Base-by-base conservation (phyloP, 2,113 vertebrate genomes). In the Carassius carassius region DNA sequence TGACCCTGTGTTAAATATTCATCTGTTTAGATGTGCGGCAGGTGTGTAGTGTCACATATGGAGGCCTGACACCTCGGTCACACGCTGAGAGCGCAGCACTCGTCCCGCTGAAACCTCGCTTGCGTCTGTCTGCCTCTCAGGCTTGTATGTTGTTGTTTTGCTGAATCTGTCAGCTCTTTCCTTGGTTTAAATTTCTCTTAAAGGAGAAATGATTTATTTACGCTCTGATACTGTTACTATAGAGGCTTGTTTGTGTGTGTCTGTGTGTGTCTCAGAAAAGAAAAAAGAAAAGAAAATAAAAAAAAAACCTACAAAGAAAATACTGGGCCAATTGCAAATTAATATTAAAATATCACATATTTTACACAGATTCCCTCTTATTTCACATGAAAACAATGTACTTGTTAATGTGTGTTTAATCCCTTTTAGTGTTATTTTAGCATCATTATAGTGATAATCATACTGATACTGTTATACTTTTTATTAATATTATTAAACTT, bases 1-100 rank as follows among this genome's bases (percentile, higher is more conserved):
- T 94, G 94, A 95, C 93, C 94, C 93, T 81, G 79, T 90, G 89
- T 95, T 94, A 94, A 95, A 95, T 95, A 95, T 95, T 95, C 94
- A 95, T 95, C 93, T 95, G 93, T 95, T 94, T 94, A 92, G 94
- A 94, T 92, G 91, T 93, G 91, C 91, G 92, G 92, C 92, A 91
- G 93, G 91, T 92, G 73, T 84, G 83, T 84, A 78, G 90, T 94
- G 93, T 94, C 93, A 95, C 94, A 95, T 94, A 94, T 94, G 93
- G 92, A 93, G 89, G 87, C 87, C 89, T 92, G 90, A 91, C 90
- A 89, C 86, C 82, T 84, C 87, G 85, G 88, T 94, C 93, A 94
- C 94, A 94, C 89, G 88, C 89, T 78, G 78, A 63, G 77, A 63
- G 11, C 4, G 21, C 0, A 44, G 44, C 44, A 12, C 19, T 10